Conservation (phyloP, 2,888 invertebrate species). For the Chorisops tibialis region DNA sequence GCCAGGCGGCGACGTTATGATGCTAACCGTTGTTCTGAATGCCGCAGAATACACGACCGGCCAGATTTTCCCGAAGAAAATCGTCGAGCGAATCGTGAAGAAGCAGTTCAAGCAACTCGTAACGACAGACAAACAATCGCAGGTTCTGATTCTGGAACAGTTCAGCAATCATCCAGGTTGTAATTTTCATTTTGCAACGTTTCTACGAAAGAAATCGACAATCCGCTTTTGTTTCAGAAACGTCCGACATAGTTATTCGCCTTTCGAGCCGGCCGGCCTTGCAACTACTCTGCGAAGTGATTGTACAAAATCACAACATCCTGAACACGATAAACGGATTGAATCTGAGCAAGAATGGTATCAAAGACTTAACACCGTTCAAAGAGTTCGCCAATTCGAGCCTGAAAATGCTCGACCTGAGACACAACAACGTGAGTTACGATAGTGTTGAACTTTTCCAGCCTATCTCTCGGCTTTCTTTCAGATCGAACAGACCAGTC, state of each 20-base stretch:
- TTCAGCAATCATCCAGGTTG: constrained; percentile 19
- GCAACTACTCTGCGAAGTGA: constrained; percentile 26
- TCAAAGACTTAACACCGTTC: constrained; percentile 24
- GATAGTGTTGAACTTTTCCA: not conserved
- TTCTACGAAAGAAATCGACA: not conserved
- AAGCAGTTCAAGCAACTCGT: constrained; percentile 19
- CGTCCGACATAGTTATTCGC: constrained; percentile 28
- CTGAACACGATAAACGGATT: constrained; percentile 32
- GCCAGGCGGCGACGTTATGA: not conserved
- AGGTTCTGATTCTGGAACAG: constrained; percentile 30
- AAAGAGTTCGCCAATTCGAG: constrained; percentile 14
- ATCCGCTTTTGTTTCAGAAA: constrained; percentile 15
- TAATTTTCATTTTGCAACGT: not conserved
- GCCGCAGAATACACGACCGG: constrained; percentile 27
- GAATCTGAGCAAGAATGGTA: constrained; percentile 31
- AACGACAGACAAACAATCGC: constrained; percentile 21
- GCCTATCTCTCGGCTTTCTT: not conserved
- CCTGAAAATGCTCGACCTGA: constrained; percentile 31
- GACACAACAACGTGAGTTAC: constrained; percentile 31
- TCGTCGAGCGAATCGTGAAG: constrained; percentile 25
- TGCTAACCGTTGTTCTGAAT: constrained; percentile 20
- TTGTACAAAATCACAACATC: constrained; percentile 26
- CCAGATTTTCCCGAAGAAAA: constrained; percentile 31
- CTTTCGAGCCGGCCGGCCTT: constrained; percentile 28
- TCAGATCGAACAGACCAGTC: constrained; percentile 25